phyloP scores from a whole-genome alignment of 2,888 invertebrate genomes.

The Limnephilus rhombicus region DNA sequence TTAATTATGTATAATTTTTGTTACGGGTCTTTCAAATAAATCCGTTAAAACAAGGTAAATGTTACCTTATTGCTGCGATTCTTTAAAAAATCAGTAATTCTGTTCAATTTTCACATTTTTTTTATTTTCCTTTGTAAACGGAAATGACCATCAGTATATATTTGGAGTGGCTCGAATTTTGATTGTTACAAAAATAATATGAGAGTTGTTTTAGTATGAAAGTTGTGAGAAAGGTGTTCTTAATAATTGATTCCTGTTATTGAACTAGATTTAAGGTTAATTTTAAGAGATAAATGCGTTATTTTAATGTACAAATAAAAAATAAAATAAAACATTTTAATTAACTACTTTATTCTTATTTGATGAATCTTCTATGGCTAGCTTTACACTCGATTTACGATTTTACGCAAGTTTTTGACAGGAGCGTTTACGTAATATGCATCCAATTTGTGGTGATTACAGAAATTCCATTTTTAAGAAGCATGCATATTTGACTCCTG shows the following conservation, averaged over 20 bases:
- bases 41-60: neutral
- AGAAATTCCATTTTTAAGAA: too few species aligned
- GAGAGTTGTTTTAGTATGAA: neutral
- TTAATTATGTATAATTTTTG: neutral
- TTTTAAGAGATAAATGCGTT: constrained; percentile 47
- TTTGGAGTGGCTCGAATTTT: neutral
- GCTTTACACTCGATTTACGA: too few species aligned
- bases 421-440: too few species aligned
- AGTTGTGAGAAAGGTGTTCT: neutral
- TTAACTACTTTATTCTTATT: constrained; percentile 9
- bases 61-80: neutral
- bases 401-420: too few species aligned
- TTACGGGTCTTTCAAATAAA: neutral
- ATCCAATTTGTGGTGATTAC: too few species aligned
- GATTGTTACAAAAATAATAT: neutral
- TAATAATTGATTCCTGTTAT: constrained; percentile 44
- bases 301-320: constrained; percentile 55
- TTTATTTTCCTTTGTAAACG: neutral
- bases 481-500: too few species aligned
- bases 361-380: neutral
- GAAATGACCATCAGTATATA: neutral
- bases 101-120: too few species aligned
- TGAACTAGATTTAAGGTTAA: constrained; percentile 28
- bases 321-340: constrained; percentile 41
- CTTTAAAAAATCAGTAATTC: neutral